Conservation (phyloP, 37 sponge, comb jelly and placozoan species). For the Ianthella basta region DNA sequence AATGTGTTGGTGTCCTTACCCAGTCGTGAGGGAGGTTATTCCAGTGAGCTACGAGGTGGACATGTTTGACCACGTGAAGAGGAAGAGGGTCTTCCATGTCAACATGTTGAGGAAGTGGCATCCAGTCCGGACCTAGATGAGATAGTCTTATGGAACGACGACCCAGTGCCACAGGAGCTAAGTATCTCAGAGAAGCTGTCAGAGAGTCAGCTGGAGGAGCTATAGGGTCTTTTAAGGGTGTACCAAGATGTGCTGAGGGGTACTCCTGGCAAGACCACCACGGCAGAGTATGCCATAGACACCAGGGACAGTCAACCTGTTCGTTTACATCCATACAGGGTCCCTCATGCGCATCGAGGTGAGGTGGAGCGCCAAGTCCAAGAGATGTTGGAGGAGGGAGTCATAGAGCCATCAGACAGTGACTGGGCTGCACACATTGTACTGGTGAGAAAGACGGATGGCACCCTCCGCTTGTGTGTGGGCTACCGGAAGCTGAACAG, state of each 20-base stretch:
- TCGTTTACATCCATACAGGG: constrained; percentile 19
- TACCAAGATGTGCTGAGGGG: constrained; percentile 25
- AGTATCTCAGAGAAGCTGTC: not conserved
- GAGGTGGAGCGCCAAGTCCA: constrained; percentile 31
- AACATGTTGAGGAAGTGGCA: constrained; percentile 44
- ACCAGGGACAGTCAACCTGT: constrained; percentile 31
- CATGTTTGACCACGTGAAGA: constrained; percentile 29
- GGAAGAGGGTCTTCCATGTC: constrained; percentile 39
- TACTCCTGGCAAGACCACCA: constrained; percentile 10
- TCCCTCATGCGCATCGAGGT: constrained; percentile 46
- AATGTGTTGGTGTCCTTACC: constrained; percentile 41
- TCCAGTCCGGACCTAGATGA: too few species aligned
- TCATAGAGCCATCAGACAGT: constrained; percentile 40
- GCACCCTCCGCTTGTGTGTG: constrained; percentile 42
- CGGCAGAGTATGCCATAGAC: constrained; percentile 29
- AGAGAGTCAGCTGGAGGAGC: not conserved
- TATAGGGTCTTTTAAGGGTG: not conserved
- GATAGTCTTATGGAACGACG: too few species aligned
- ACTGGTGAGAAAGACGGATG: constrained; percentile 60
- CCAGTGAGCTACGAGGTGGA: constrained; percentile 45
- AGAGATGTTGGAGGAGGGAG: constrained; percentile 42
- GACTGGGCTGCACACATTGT: constrained; percentile 59
- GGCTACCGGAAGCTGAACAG: constrained; percentile 75
- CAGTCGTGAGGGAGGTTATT: constrained; percentile 13
- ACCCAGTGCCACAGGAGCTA: too few species aligned